These are phyloP conservation scores for Phrynosoma blainvillii DNA, from an alignment of 2,113 vertebrate species.

Conservation along the genomic window DNA sequence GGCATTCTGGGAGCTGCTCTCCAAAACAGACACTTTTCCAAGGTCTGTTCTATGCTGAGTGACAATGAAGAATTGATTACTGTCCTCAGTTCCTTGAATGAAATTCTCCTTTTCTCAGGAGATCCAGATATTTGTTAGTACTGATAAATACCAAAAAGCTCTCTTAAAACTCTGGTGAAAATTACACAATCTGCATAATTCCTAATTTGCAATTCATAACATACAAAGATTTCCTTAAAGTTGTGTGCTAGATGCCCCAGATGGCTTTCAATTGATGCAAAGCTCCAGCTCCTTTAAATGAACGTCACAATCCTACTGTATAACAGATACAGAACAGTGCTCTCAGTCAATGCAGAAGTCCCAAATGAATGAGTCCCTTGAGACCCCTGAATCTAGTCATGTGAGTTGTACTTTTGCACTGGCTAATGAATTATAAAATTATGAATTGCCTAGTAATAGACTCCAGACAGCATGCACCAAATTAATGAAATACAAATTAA, in stretches of 20 bases:
- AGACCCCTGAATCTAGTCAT: slow-evolving; percentile 1
- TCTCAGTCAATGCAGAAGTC: not conserved
- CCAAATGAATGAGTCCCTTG: slow-evolving; percentile 15
- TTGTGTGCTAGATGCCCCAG: not conserved
- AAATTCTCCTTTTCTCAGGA: not conserved
- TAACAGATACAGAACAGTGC: not conserved
- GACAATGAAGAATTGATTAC: not conserved
- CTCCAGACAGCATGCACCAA: slow-evolving; percentile 10
- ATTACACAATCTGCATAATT: slow-evolving; percentile 8
- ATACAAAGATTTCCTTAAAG: not conserved
- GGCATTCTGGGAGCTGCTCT: no score
- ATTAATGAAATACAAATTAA: slow-evolving; percentile 32
- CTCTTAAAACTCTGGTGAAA: not conserved
- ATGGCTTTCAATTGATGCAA: not conserved
- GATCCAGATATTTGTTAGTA: not conserved
- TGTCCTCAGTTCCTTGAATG: not conserved
- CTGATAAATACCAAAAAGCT: not conserved
- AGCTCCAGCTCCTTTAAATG: not conserved
- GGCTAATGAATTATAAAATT: slow-evolving; percentile 25
- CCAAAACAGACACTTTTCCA: no score
- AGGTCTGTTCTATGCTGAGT: not conserved
- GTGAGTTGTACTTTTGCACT: slow-evolving; percentile 9
- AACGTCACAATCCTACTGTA: not conserved
- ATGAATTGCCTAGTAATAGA: slow-evolving; percentile 23
- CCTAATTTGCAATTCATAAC: not conserved